Conservation (phyloP, 1,140 invertebrate species). For the Drosophila tristis region DNA sequence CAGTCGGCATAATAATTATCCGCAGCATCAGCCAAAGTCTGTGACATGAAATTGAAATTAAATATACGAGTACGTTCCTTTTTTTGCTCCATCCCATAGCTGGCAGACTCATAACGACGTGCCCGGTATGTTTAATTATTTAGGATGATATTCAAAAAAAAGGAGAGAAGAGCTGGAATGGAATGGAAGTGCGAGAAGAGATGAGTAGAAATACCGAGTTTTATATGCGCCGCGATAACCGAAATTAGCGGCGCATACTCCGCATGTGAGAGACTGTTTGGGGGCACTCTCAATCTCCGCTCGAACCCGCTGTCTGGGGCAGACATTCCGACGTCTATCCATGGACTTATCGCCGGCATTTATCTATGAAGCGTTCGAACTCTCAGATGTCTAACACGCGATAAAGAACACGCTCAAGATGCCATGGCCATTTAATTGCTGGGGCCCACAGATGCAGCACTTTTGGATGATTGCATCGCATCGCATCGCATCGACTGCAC, state of each 20-base stretch:
- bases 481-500: constrained; percentile 32
- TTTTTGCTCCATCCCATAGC: constrained; percentile 17
- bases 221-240: constrained; percentile 30
- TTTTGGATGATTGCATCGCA: constrained; percentile 61
- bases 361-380: constrained; percentile 37
- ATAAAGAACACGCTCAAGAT: constrained; percentile 48
- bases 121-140: constrained; percentile 77
- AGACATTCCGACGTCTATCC: constrained; percentile 67
- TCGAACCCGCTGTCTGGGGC: constrained; percentile 21
- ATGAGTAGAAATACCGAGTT: constrained; percentile 66
- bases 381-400: constrained; percentile 58
- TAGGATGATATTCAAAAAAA: constrained; percentile 76
- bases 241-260: constrained; percentile 73
- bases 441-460: constrained; percentile 36
- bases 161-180: constrained; percentile 8
- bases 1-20: constrained; percentile 72
- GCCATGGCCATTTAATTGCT: constrained; percentile 62
- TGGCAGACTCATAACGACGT: constrained; percentile 63
- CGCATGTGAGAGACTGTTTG: constrained; percentile 18
- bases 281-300: constrained; percentile 7
- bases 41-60: constrained; percentile 80
- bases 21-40: constrained; percentile 65
- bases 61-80: constrained; percentile 57
- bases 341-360: constrained; percentile 61
- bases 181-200: constrained; percentile 37